These are phyloP conservation scores for Dysmachus trigonus DNA, from an alignment of 2,888 invertebrate genomes.

Conservation along the genomic window DNA sequence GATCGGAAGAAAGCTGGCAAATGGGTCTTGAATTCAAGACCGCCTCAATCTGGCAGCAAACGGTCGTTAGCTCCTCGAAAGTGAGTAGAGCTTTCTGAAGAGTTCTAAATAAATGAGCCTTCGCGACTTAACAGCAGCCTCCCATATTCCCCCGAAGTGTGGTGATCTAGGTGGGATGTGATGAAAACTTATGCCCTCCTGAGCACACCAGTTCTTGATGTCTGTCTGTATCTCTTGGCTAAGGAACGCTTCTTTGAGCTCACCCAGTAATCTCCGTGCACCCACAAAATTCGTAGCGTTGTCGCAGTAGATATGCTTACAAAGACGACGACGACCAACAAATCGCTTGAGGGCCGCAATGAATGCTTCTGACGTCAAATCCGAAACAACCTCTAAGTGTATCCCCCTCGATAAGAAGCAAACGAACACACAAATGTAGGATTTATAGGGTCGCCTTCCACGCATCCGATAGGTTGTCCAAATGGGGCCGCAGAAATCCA, in stretches of 20 bases:
- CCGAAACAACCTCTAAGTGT: conserved; percentile 32
- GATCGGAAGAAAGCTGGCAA: not conserved
- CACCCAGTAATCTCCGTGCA: not conserved
- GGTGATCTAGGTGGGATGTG: not conserved
- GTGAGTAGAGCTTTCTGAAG: not conserved
- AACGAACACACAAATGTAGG: not conserved
- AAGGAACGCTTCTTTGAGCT: not conserved
- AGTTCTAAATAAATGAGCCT: not conserved
- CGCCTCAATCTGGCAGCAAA: not conserved
- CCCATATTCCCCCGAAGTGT: not conserved
- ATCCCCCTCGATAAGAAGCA: not conserved
- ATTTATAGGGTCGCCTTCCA: not conserved
- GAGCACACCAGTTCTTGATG: not conserved
- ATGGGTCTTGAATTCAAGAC: not conserved
- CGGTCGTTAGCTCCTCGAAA: not conserved
- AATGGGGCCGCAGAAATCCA: not conserved
- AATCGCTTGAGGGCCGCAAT: conserved; percentile 41
- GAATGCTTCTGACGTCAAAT: conserved; percentile 28
- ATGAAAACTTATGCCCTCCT: not conserved
- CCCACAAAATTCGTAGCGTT: conserved; percentile 43
- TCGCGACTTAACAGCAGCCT: not conserved
- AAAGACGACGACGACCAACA: not conserved
- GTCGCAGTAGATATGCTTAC: not conserved
- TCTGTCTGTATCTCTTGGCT: not conserved
- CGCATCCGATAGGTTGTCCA: not conserved